Evolutionary conservation across 2,113 vertebrate species (phyloP), one percentile per base, ranked within the genome.

Genomic region (Cephalopterus ornatus): DNA sequence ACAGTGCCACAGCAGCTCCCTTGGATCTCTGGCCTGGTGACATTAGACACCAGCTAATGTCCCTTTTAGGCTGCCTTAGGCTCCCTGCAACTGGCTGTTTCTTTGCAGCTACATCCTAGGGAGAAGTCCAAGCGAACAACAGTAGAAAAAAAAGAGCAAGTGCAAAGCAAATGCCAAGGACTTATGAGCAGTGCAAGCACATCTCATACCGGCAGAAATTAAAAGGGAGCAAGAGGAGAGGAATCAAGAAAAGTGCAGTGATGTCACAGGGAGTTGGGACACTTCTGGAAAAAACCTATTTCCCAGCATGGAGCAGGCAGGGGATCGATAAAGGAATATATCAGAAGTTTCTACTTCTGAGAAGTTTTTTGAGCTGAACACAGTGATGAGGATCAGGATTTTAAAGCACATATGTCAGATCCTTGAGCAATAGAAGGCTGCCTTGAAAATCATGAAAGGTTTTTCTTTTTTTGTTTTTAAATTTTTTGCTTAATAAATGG

Each of bases 131-230:
- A 79, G 46, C 19, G 67, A 91, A 55, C 33, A 66, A 23, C 7
- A 44, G 12, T 3, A 30, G 30, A 78, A 89, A 67, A 0, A 2
- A 67, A 67, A 70, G 53, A 42, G 28, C 11, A 73, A 89, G 12
- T 18, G n/a, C 32, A 75, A 82, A 88, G 41, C 24, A 56, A 83
- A 73, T 4, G 16, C 46, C 44, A 79, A 74, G 20, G 47, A 20
- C 9, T 67, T 50, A 39, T 44, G 18, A 87, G 61, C 32, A n/a
- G 26, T 1, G 12, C 1, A 3, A 86, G 27, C 0, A 0, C 11
- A 23, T 49, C 50, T 58, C 46, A 49, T 17, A 6, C 17, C 0
- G 0, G 12, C 1, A 5, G 46, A 42, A 41, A 53, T 37, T 9
- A 84, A 50, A 84, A 66, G 41, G 68, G 11, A 81, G 22, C 24